Base-by-base conservation (phyloP, 2,113 vertebrate species). In the Parotia lawesii region DNA sequence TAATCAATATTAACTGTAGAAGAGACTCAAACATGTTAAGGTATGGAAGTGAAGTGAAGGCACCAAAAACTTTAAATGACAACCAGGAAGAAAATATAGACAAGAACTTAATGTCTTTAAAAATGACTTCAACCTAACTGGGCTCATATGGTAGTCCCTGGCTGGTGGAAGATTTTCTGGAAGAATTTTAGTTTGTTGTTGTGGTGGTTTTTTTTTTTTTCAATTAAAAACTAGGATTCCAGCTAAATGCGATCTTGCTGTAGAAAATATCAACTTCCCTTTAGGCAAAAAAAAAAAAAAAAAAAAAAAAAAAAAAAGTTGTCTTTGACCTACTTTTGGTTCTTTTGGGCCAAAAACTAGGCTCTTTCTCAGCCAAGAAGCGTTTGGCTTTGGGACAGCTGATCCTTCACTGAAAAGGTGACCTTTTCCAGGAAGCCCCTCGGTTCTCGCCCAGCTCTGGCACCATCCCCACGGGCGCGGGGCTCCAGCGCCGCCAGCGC, bases 21-120 rank as follows among this genome's bases (percentile, higher is more conserved):
- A 97, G 95, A 97, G 95, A 96, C 95, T 95, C 79, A 96, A 96
- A 95, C 93, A 91, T 97, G 96, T 96, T 93, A 95, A 93, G 96
- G 87, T 94, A 95, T 97, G 95, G 95, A 97, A 97, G 95, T 95
- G 96, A 95, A 95, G 95, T 94, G 93, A 95, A 96, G 95, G 95
- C 93, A 96, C 95, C 96, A 95, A 93, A 96, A 87, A 94, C 95
- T 96, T 96, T 94, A 93, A 93, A 95, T 95, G 96, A 96, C 93
- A 93, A 95, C 58, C 95, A 96, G 94, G 96, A 96, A 94, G 96
- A 95, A 96, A 97, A 94, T 95, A 94, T 95, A 96, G 95, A 95
- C 94, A 96, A 96, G 87, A 94, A 95, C 60, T 94, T 80, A 95
- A 95, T 91, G 87, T 96, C 89, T 91, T 95, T 83, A 95, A 94